These are phyloP conservation scores for Homarus americanus DNA, from an alignment of 1,140 invertebrate genomes.

Conservation along the genomic window DNA sequence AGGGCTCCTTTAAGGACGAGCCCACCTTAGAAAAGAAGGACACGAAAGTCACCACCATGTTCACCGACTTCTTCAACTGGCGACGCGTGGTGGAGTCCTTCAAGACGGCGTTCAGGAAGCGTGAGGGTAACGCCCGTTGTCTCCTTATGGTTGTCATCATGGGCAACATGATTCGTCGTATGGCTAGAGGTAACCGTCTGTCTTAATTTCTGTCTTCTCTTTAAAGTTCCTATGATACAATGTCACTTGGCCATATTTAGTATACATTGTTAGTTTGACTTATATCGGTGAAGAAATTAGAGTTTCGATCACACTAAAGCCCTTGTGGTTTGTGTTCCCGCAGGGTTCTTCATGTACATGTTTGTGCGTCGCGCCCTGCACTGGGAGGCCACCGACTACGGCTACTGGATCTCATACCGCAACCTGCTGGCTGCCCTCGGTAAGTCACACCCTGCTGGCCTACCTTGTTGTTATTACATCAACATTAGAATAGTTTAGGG, in stretches of 20 bases:
- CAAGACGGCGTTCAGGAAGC: slow-evolving; percentile 66
- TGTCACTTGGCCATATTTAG: too few relatives aligned
- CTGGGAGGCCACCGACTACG: slow-evolving; percentile 60
- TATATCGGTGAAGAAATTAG: too few relatives aligned
- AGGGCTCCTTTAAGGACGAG: slow-evolving; percentile 3
- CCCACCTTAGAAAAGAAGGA: background rate
- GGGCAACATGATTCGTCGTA: slow-evolving; percentile 66
- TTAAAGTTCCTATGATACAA: too few relatives aligned
- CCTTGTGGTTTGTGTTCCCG: background rate
- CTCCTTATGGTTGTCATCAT: slow-evolving; percentile 51
- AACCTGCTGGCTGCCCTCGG: slow-evolving; percentile 64
- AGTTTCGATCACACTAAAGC: too few relatives aligned
- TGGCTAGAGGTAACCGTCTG: slow-evolving; percentile 72
- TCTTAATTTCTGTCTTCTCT: too few relatives aligned
- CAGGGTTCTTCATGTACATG: slow-evolving; percentile 70
- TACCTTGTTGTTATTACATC: background rate
- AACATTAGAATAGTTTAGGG: too few relatives aligned
- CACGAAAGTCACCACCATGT: slow-evolving; percentile 30
- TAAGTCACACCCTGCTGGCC: background rate
- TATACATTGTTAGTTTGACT: too few relatives aligned
- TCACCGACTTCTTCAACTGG: slow-evolving; percentile 69
- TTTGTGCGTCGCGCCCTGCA: slow-evolving; percentile 39
- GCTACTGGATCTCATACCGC: slow-evolving; percentile 63
- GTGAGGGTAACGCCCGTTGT: slow-evolving; percentile 56
- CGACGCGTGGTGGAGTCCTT: slow-evolving; percentile 67